Evolutionary conservation across 2,888 invertebrate genomes (phyloP).

Genomic region (Tetramorium bicarinatum): DNA sequence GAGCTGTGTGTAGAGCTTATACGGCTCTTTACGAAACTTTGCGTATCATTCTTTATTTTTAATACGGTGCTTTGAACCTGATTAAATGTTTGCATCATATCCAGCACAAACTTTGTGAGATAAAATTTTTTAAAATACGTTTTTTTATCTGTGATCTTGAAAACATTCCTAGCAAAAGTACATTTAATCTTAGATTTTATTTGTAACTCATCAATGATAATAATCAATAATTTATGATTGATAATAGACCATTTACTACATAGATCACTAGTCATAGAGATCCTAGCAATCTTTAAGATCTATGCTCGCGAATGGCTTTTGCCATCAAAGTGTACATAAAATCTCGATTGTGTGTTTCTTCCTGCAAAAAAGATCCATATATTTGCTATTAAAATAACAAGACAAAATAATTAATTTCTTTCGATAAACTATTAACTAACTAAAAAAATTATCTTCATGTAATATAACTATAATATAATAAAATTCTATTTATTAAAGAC

Average conservation of each 20-base stretch:
- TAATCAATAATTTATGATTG: background rate
- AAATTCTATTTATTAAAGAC: background rate
- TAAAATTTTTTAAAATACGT: background rate
- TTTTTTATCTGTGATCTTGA: background rate
- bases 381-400: background rate
- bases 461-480: background rate
- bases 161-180: background rate
- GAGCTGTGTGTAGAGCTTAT: background rate
- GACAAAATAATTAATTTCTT: background rate
- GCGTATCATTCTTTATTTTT: background rate
- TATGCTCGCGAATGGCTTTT: background rate
- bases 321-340: background rate
- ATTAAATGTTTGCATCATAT: conserved; percentile 30
- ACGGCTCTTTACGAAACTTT: background rate
- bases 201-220: conserved; percentile 4
- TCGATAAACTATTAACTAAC: no score
- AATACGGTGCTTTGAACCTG: background rate
- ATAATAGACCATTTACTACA: background rate
- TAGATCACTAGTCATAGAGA: background rate
- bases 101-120: background rate
- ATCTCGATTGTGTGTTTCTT: background rate
- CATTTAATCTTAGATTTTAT: background rate
- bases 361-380: background rate
- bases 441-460: background rate
- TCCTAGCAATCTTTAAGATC: background rate